These are phyloP conservation scores for Vidua chalybeata DNA, from an alignment of 2,113 vertebrate species.

Conservation along the genomic window DNA sequence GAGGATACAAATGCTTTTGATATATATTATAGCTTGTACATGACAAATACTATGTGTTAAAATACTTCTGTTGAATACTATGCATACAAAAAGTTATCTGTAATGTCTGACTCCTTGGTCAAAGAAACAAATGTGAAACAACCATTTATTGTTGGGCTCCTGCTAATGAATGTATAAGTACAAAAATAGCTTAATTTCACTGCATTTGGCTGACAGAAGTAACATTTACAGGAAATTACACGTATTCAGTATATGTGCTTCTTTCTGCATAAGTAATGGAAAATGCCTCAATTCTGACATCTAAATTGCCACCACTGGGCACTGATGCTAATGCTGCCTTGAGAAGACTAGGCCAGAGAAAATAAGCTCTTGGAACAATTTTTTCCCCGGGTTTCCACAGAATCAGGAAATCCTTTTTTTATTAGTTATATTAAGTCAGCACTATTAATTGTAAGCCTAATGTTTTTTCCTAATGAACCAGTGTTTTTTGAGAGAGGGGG, in stretches of 20 bases:
- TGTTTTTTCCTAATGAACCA: not conserved
- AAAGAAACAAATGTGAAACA: not conserved
- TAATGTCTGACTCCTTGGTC: not conserved
- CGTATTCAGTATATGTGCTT: not conserved
- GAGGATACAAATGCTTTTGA: not conserved
- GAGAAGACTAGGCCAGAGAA: not conserved
- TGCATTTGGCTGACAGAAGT: not conserved
- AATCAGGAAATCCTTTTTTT: not conserved
- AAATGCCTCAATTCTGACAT: not conserved
- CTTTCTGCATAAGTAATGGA: not conserved
- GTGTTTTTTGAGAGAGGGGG: not conserved
- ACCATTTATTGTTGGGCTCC: not conserved
- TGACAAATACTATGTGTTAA: not conserved
- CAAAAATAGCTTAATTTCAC: conserved; percentile 5
- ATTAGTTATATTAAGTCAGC: not conserved
- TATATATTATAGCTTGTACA: not conserved
- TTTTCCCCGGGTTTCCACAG: not conserved
- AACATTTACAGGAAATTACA: not conserved
- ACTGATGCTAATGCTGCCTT: not conserved
- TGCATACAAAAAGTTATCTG: not conserved
- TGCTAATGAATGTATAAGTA: not conserved
- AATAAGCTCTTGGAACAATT: not conserved
- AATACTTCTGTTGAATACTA: not conserved
- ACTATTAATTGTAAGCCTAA: not conserved
- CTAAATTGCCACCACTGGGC: not conserved